These are phyloP conservation scores for Barypeithes pellucidus DNA, from an alignment of 2,888 invertebrate species.

Conservation along the genomic window DNA sequence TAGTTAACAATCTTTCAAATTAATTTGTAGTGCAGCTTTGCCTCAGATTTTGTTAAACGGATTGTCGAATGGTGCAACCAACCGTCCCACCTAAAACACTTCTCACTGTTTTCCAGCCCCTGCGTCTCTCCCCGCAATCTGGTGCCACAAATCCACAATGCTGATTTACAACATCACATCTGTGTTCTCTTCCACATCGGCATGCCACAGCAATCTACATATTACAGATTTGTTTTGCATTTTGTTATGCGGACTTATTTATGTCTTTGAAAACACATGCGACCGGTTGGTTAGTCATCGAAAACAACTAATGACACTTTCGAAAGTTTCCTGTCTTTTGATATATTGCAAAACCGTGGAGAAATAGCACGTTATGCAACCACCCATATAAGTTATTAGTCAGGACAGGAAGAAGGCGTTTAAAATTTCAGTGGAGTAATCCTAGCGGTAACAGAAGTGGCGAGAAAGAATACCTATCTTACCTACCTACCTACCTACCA, in stretches of 20 bases:
- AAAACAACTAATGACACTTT: constrained; percentile 32
- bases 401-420: no score
- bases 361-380: background rate
- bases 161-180: constrained; percentile 65
- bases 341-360: background rate
- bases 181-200: constrained; percentile 70
- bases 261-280: constrained; percentile 47
- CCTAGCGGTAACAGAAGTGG: no score
- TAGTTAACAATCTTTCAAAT: no score
- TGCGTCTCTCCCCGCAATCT: constrained; percentile 46
- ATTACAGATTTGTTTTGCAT: constrained; percentile 66
- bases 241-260: constrained; percentile 55
- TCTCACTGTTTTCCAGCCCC: constrained; percentile 57
- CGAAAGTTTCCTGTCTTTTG: constrained; percentile 44
- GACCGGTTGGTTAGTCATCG: constrained; percentile 50
- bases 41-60: no score
- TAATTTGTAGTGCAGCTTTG: no score
- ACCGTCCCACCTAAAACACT: constrained; percentile 54
- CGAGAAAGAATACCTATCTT: no score
- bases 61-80: constrained; percentile 16
- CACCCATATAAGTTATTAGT: background rate
- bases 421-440: no score
- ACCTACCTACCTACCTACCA: no score
- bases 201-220: constrained; percentile 61
- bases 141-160: constrained; percentile 61